A percentile compares a stretch with the other conserved stretches of the same genome.
These are phyloP conservation scores for Cyclophora albipunctata DNA, from an alignment of 2,888 invertebrate genomes.

Conservation along the genomic window DNA sequence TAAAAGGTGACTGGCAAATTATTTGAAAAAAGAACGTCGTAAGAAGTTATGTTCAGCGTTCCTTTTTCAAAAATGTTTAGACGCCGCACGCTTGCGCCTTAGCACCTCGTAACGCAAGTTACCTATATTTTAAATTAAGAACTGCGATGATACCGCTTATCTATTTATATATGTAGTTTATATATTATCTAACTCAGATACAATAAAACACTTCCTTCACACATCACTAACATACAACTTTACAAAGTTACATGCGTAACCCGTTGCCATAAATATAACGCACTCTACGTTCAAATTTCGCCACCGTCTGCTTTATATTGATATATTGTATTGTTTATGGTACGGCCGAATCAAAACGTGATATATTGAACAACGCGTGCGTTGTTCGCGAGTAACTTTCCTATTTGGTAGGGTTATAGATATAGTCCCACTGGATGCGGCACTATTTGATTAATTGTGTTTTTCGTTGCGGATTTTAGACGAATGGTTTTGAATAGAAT, in stretches of 20 bases:
- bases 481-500: not conserved
- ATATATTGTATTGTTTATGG: constrained; percentile 76
- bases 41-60: too few relatives aligned
- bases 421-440: constrained; percentile 43
- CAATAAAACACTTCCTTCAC: not conserved
- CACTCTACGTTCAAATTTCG: constrained; percentile 73
- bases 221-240: constrained; percentile 14
- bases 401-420: constrained; percentile 67
- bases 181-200: too few relatives aligned
- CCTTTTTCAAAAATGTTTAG: too few relatives aligned
- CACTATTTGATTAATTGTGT: constrained; percentile 18
- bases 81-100: too few relatives aligned
- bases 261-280: constrained; percentile 62
- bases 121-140: too few relatives aligned
- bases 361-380: constrained; percentile 68
- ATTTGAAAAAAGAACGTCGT: too few relatives aligned
- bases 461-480: constrained; percentile 18
- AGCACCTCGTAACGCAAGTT: too few relatives aligned
- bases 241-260: constrained; percentile 22
- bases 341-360: constrained; percentile 74
- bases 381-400: constrained; percentile 70
- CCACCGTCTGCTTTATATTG: constrained; percentile 75
- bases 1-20: too few relatives aligned
- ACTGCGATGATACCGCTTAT: too few relatives aligned
- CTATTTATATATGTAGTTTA: too few relatives aligned